Evolutionary conservation across 2,797 vertebrate species (phyloP), one percentile per base, ranked within the genome.

Genomic region (Pantherophis vulpinus): DNA sequence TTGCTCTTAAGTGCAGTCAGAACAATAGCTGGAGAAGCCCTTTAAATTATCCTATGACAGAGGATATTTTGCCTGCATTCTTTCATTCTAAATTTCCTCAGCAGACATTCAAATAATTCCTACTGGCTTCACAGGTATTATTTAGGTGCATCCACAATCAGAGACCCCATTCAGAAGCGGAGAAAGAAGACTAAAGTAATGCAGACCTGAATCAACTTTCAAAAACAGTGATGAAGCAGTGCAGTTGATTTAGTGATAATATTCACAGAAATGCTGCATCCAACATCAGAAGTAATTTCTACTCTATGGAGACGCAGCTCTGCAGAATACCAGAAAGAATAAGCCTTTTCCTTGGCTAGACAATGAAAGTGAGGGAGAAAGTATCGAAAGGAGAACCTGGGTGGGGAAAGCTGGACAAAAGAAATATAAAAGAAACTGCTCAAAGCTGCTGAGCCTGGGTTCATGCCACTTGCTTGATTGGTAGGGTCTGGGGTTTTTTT

Each of bases 31-130:
- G 37, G 32, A 55, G n/a, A 14, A 23, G 23, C 10, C 83, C 47
- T 66, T 89, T 89, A 89, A 93, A 91, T 89, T 66, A 91, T 87
- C 32, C 1, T 66, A 55, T 4, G 87, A 89, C 86, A 89, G 29
- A 18, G 32, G 20, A 90, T 42, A 86, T 91, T 55, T 58, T 56
- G 58, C 23, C 54, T 59, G 29, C 90, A n/a, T 91, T 63, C 93
- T 29, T 58, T n/a, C 47, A 29, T 86, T 89, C 58, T 56, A 47
- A 63, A 79, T 32, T 63, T 91, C 47, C 10, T 23, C 25, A 42
- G 27, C 37, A 20, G 20, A 32, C 27, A 83, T 58, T 51, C 51
- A 66, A 66, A 29, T 14, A 47, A 93, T 32, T n/a, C 16, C 23
- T 88, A 27, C 20, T 18, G 4, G 9, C 87, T 83, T 47, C 14